A percentile compares a stretch with the other conserved stretches of the same genome.
Evolutionary conservation across 2,797 vertebrate species (phyloP).

Genomic region (Smutsia temminckii): DNA sequence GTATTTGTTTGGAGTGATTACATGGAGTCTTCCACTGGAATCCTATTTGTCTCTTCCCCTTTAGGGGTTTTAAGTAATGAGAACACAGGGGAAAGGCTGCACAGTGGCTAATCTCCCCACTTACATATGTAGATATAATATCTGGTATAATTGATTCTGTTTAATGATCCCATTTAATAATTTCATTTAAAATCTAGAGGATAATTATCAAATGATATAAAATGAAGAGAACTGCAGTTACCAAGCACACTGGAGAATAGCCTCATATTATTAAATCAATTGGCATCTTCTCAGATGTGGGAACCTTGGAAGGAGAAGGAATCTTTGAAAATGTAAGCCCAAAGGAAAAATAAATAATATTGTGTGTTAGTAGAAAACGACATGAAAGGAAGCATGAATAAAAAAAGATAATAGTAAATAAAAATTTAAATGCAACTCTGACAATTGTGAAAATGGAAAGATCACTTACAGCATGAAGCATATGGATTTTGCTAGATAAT

Average conservation of each 20-base stretch:
- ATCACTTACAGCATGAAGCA: not conserved
- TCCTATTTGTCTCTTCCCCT: constrained; percentile 21
- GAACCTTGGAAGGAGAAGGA: not conserved
- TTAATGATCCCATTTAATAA: constrained; percentile 70
- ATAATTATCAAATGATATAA: constrained; percentile 57
- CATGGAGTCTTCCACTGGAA: not conserved
- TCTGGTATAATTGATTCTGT: constrained; percentile 42
- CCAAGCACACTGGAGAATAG: not conserved
- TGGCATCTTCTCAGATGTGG: not conserved
- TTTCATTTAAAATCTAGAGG: constrained; percentile 45
- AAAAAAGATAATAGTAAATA: constrained; percentile 15
- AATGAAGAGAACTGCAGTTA: constrained; percentile 46
- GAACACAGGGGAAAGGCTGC: not conserved
- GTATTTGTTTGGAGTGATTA: constrained; percentile 28
- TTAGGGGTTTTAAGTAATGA: constrained; percentile 45
- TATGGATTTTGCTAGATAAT: not conserved
- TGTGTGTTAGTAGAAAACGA: not conserved
- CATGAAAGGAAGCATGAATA: constrained; percentile 7
- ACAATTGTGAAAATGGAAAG: constrained; percentile 28
- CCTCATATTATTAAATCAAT: not conserved
- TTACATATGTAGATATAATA: not conserved
- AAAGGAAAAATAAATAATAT: constrained; percentile 27
- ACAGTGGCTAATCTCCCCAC: not conserved
- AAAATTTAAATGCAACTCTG: constrained; percentile 6
- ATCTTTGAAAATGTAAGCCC: not conserved